Evolutionary conservation across 2,888 invertebrate species (phyloP), one percentile per base, ranked within the genome.

Genomic region (Rhodophaea formosa): DNA sequence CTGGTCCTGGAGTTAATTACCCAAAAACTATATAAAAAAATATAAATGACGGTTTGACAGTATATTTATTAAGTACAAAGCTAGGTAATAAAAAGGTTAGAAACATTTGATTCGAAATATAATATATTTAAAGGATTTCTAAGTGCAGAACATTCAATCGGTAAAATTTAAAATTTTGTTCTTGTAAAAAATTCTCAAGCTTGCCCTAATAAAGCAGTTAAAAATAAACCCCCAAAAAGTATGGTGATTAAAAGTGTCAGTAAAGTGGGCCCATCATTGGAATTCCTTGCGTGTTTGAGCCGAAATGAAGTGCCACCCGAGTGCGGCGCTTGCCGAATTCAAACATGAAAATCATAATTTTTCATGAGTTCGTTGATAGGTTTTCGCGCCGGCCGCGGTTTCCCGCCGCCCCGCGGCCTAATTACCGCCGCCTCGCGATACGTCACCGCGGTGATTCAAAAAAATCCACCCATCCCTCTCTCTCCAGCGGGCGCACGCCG

Each of bases 311-410:
- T 84, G 82, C 82, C 83, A 80, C 83, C 84, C 72, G 75, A 70
- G 65, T 60, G 62, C 59, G 59, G 64, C 58, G 51, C 72, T 66
- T 72, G 72, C 74, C 75, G 73, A 74, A 75, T 79, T 76, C 82
- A 81, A 86, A 86, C 81, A 84, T 84, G 86, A 84, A 86, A 86
- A 86, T 89, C 84, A 90, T 90, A 90, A 88, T 90, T 88, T 89
- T 91, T 90, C 88, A 90, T 88, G 88, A 88, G 89, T 85, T 82
- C 88, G 89, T 88, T 88, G 89, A 90, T 91, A 90, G 90, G 91
- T 90, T 90, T 90, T 86, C 84, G 84, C 88, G 73, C 82, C 77
- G 80, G 82, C 81, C 89, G 90, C 86, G 90, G 90, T 90, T 88
- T 87, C 83, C 89, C 88, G 87, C 88, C 90, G 87, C 90, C 90